phyloP scores from a whole-genome alignment of 53 echinoderm and acorn worm species.

The Echinometra lucunter region DNA sequence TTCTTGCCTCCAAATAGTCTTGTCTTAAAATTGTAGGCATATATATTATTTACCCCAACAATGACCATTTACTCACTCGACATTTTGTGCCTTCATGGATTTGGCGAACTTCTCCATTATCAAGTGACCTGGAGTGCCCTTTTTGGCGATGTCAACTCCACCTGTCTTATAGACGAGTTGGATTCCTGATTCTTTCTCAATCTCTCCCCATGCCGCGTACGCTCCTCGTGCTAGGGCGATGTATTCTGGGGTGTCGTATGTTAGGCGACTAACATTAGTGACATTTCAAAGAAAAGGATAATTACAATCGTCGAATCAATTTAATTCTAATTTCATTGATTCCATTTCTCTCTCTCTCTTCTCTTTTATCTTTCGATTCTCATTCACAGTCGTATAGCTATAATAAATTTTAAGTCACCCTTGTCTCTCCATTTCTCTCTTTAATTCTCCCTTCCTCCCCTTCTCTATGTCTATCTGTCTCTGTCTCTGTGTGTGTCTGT shows the following conservation, averaged over 20 bases:
- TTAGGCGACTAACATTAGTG: slow-evolving; percentile 68
- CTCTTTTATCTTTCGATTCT: background rate
- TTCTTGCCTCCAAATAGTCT: no score
- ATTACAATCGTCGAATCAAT: no score
- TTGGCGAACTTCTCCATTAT: slow-evolving; percentile 74
- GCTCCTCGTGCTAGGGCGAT: slow-evolving; percentile 77
- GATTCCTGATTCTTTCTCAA: slow-evolving; percentile 84
- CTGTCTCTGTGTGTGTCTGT: background rate
- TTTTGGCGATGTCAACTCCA: slow-evolving; percentile 76
- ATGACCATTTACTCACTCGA: slow-evolving; percentile 71
- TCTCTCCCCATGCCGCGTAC: slow-evolving; percentile 81
- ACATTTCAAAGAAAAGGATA: background rate
- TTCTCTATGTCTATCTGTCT: no score
- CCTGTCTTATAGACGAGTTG: slow-evolving; percentile 86
- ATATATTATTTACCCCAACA: background rate
- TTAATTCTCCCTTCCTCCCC: background rate
- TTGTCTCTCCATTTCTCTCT: background rate
- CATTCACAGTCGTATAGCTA: background rate
- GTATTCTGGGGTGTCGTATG: slow-evolving; percentile 75
- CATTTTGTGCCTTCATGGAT: slow-evolving; percentile 76
- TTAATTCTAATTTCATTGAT: background rate
- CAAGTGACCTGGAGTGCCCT: slow-evolving; percentile 67
- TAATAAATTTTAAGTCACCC: background rate
- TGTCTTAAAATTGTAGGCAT: background rate
- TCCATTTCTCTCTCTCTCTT: background rate